Conservation (phyloP, 2,797 vertebrate genomes). For the Prionace glauca region DNA sequence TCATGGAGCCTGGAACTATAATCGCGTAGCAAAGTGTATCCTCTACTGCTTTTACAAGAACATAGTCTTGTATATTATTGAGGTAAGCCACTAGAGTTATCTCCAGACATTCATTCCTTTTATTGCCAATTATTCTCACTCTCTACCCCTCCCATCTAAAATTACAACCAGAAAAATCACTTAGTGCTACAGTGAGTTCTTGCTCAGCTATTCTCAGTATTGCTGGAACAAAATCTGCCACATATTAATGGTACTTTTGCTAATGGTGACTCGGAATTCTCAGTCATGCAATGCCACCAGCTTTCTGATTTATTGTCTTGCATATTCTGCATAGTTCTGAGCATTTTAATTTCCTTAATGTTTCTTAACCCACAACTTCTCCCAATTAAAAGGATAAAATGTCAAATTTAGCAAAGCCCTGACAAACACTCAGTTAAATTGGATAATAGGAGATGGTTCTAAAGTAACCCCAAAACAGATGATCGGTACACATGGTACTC, state of each 20-base stretch:
- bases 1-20: constrained; percentile 91
- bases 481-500: background rate
- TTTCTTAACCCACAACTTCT: too few species aligned
- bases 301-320: background rate
- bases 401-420: background rate
- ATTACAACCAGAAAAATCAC: background rate
- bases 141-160: background rate
- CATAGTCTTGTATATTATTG: constrained; percentile 87
- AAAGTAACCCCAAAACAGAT: background rate
- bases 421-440: background rate
- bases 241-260: background rate
- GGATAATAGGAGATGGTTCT: background rate
- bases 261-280: background rate
- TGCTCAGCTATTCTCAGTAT: background rate
- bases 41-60: constrained; percentile 96
- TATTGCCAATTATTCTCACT: background rate
- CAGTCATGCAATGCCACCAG: background rate
- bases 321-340: background rate
- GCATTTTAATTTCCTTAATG: background rate
- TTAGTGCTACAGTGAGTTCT: background rate
- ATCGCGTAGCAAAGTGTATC: constrained; percentile 87
- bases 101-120: background rate
- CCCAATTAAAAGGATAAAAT: background rate
- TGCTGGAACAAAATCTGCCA: background rate
- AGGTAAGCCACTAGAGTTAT: constrained; percentile 58